Evolutionary conservation across 2,797 vertebrate species (phyloP).

Genomic region (Protosalanx chinensis): DNA sequence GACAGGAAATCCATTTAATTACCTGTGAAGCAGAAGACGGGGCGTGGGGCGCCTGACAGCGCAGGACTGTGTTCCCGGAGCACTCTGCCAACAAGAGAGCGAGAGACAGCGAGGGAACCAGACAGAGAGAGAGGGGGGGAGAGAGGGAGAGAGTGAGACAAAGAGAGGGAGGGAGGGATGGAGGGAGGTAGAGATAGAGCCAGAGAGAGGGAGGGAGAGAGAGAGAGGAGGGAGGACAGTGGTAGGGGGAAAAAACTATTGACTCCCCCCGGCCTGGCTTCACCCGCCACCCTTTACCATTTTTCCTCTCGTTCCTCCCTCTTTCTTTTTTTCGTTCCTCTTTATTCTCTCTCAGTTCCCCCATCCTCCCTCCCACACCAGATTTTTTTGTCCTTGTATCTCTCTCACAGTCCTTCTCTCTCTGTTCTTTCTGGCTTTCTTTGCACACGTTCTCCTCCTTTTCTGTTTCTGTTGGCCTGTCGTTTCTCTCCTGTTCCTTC

Average conservation of each 20-base stretch:
- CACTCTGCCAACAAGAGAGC: constrained; percentile 74
- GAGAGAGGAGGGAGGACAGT: constrained; percentile 43
- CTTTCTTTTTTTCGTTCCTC: no score
- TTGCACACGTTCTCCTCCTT: constrained; percentile 17
- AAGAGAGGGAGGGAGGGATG: constrained; percentile 12
- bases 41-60: constrained; percentile 87
- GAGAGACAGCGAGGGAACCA: not conserved
- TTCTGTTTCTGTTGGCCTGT: constrained; percentile 9
- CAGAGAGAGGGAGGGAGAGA: constrained; percentile 16
- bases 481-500: not conserved
- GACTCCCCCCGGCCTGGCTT: constrained; percentile 40
- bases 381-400: not conserved
- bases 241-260: constrained; percentile 26
- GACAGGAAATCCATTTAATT: constrained; percentile 99
- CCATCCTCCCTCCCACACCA: not conserved
- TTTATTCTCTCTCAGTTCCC: constrained; percentile 4
- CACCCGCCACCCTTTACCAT: constrained; percentile 29
- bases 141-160: not conserved
- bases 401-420: not conserved
- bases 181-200: constrained; percentile 3
- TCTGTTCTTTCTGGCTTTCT: constrained; percentile 13
- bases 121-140: constrained; percentile 4
- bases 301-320: constrained; percentile 17
- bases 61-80: constrained; percentile 85
- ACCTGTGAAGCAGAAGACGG: constrained; percentile 97